Base-by-base conservation (phyloP, 2,797 vertebrate species). In the Chiloscyllium punctatum region DNA sequence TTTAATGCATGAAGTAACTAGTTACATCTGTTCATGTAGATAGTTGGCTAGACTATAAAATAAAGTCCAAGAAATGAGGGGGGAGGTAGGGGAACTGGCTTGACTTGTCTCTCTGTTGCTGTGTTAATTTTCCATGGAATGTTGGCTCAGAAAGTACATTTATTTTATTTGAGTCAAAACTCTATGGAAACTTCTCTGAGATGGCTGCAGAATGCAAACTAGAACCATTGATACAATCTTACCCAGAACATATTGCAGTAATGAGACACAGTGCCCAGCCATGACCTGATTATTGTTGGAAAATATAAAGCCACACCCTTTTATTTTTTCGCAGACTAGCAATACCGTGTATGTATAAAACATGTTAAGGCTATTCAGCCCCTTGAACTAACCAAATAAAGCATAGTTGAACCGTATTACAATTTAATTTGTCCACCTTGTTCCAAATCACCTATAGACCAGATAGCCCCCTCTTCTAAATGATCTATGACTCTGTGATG, bases 91-190 rank as follows among this genome's bases (percentile, higher is more conserved):
- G 23, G n/a, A 92, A 68, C 66, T 69, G 62, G 66, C 90, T 69
- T 25, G 90, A 69, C 48, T 69, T 92, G 66, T 92, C 42, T 42
- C 62, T 69, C 62, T 92, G 62, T 69, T 92, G 90, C 53, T 88
- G 51, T 92, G 62, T 62, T 92, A 92, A 92, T 92, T 92, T 92
- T 92, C 90, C 90, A 69, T 69, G 90, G 90, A 92, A 92, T 92
- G 90, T 92, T 92, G 90, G 90, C 90, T 92, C 66, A 69, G 18
- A 69, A 69, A 42, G 18, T 23, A 9, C 62, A 69, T 68, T 92
- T 92, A 92, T 69, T 92, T 92, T 92, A 92, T 92, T 92, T 69
- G 62, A 92, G 66, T 92, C 66, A 68, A 92, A 92, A 42, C 66
- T 42, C 90, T 92, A 25, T 92, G 90, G 90, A 92, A 92, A 92